Evolutionary conservation across 2,113 vertebrate genomes (phyloP).

Genomic region (Aythya baeri): DNA sequence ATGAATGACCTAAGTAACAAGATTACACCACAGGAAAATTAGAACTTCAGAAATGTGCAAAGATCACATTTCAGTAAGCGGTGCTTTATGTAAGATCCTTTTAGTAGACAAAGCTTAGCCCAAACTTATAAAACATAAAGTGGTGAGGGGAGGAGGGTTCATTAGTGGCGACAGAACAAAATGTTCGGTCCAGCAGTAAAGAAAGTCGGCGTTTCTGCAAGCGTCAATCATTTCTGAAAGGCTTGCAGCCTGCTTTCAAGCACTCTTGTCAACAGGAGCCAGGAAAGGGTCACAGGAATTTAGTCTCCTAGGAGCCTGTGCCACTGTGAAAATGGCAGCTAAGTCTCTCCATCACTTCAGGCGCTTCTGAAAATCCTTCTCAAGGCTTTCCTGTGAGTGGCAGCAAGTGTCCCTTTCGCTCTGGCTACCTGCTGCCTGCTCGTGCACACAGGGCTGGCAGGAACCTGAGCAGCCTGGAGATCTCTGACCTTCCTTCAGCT

Average conservation of each 20-base stretch:
- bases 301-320: slow-evolving; percentile 35
- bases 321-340: slow-evolving; percentile 22
- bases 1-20: slow-evolving; percentile 48
- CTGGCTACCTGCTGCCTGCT: background rate
- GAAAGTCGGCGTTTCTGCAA: slow-evolving; percentile 8
- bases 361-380: background rate
- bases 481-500: background rate
- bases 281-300: slow-evolving; percentile 52
- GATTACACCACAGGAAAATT: background rate
- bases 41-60: slow-evolving; percentile 56
- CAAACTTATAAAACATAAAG: slow-evolving; percentile 12
- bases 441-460: background rate
- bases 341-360: background rate
- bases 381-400: background rate
- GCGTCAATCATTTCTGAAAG: background rate
- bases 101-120: slow-evolving; percentile 27
- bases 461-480: background rate
- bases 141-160: background rate
- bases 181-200: background rate
- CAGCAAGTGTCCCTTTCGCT: background rate
- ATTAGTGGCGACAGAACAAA: background rate
- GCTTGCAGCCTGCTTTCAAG: background rate
- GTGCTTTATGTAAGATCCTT: slow-evolving; percentile 26
- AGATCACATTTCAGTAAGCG: slow-evolving; percentile 44
- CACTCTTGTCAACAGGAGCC: accelerated